phyloP scores from a whole-genome alignment of 2,797 vertebrate genomes.

The Etheostoma nigrum region DNA sequence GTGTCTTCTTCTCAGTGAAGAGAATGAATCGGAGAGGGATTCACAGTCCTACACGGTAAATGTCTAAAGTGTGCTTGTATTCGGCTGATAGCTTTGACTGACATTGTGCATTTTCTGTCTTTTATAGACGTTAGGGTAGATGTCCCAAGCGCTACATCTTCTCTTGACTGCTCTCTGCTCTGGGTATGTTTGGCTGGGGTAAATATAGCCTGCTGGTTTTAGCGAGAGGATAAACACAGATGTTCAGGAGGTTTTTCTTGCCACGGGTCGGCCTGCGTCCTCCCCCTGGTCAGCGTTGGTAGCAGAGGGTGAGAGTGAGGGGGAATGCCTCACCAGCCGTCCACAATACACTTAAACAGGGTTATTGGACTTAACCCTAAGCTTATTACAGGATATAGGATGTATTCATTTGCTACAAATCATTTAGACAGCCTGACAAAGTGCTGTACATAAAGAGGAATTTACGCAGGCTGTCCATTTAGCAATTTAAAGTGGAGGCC shows the following conservation, averaged over 20 bases:
- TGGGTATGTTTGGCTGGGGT: slow-evolving; percentile 80
- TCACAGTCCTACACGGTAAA: slow-evolving; percentile 28
- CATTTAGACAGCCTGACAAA: slow-evolving; percentile 46
- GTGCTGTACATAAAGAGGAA: slow-evolving; percentile 48
- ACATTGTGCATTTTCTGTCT: neutral
- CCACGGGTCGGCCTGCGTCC: slow-evolving; percentile 76
- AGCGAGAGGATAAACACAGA: slow-evolving; percentile 88
- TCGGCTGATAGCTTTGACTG: neutral
- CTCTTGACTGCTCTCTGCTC: slow-evolving; percentile 52
- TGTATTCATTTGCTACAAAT: slow-evolving; percentile 41
- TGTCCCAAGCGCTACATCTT: slow-evolving; percentile 41
- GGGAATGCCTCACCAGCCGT: slow-evolving; percentile 39
- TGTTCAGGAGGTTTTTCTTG: slow-evolving; percentile 82
- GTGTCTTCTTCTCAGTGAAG: slow-evolving; percentile 34
- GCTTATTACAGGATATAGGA: slow-evolving; percentile 49
- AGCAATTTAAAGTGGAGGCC: slow-evolving; percentile 39
- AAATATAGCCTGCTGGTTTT: slow-evolving; percentile 89
- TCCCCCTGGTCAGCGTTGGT: slow-evolving; percentile 63
- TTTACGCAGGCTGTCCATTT: slow-evolving; percentile 49
- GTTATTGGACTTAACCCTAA: slow-evolving; percentile 46
- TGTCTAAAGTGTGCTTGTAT: slow-evolving; percentile 22
- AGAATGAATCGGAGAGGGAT: slow-evolving; percentile 53
- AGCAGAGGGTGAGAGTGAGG: slow-evolving; percentile 51
- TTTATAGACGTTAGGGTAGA: slow-evolving; percentile 1
- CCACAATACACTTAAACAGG: slow-evolving; percentile 67